A percentile compares a stretch with the other conserved stretches of the same genome.
Evolutionary conservation across 1,140 invertebrate genomes (phyloP).

Genomic region (Chymomyza costata): DNA sequence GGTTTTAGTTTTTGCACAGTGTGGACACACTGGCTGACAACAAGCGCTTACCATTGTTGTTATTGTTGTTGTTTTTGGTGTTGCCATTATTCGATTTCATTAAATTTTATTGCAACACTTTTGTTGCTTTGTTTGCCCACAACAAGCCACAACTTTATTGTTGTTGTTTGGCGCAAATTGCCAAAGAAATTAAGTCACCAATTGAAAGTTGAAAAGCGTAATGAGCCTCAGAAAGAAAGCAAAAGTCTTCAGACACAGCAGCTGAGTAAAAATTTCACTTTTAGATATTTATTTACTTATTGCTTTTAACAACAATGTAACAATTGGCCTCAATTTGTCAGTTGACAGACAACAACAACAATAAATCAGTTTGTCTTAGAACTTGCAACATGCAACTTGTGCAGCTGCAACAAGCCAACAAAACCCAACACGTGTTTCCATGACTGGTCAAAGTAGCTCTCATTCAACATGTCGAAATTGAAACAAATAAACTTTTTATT

Average conservation of each 20-base stretch:
- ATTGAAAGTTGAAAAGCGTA: slow-evolving; percentile 48
- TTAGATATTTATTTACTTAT: slow-evolving; percentile 12
- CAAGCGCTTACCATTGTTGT: slow-evolving; percentile 38
- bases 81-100: slow-evolving; percentile 57
- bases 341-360: slow-evolving; percentile 25
- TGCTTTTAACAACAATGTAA: slow-evolving; percentile 6
- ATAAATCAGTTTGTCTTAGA: slow-evolving; percentile 9
- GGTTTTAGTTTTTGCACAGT: slow-evolving; percentile 2
- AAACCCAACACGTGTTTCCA: too few relatives aligned
- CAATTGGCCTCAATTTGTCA: too few relatives aligned
- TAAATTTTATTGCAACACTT: slow-evolving; percentile 52
- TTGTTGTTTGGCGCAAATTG: not conserved
- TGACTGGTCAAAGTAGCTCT: too few relatives aligned
- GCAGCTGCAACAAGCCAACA: too few relatives aligned
- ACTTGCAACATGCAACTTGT: too few relatives aligned
- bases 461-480: too few relatives aligned
- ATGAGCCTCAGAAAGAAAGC: slow-evolving; percentile 34
- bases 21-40: slow-evolving; percentile 13
- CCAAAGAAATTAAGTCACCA: slow-evolving; percentile 65
- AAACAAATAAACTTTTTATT: too few relatives aligned
- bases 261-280: slow-evolving; percentile 44
- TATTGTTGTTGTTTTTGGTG: slow-evolving; percentile 39
- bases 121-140: slow-evolving; percentile 20
- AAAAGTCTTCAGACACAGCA: slow-evolving; percentile 43
- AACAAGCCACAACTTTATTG: too few relatives aligned